Base-by-base conservation (phyloP, 2,113 vertebrate genomes). In the Calonectris borealis region DNA sequence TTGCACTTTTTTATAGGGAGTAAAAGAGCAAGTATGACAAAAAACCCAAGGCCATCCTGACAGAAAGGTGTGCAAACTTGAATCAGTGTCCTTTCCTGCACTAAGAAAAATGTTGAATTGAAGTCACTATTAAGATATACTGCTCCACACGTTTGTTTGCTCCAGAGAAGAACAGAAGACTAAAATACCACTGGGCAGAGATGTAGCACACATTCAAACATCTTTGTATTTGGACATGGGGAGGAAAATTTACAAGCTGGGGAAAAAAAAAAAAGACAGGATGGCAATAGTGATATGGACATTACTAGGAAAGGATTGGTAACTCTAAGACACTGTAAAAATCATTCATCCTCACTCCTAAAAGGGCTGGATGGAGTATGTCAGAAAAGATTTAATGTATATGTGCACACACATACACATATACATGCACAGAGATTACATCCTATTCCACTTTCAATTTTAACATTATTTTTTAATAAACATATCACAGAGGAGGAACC, bases 31-130 rank as follows among this genome's bases (percentile, higher is more conserved):
- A 93, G 38, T 60, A 85, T 83, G 82, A 94, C 87, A 85, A 93
- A 92, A 96, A 93, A 15, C 9, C 49, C 93, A 96, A 94, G 84
- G 93, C 75, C 76, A 80, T 55, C 55, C 54, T 91, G 91, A 91
- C 87, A 91, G 58, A 88, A 90, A 48, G 64, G 54, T 86, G 68
- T 71, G 60, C 40, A 88, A 94, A 91, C 27, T 55, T 80, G 66
- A 94, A 87, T 93, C 54, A 90, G 64, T 76, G 73, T 77, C 64
- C 55, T 81, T 77, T 91, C 32, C 26, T 55, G 71, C 54, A 64
- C 42, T n/a, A 88, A 95, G 64, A 87, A 86, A 88, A 91, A 91
- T n/a, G 64, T 38, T 88, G 73, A 51, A 68, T 29, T 86, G 32
- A 49, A 70, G 42, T 48, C 55, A 22, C 75, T 95, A 64, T 85